phyloP scores from a whole-genome alignment of 1,140 invertebrate species.

The Trypoxylus dichotomus region DNA sequence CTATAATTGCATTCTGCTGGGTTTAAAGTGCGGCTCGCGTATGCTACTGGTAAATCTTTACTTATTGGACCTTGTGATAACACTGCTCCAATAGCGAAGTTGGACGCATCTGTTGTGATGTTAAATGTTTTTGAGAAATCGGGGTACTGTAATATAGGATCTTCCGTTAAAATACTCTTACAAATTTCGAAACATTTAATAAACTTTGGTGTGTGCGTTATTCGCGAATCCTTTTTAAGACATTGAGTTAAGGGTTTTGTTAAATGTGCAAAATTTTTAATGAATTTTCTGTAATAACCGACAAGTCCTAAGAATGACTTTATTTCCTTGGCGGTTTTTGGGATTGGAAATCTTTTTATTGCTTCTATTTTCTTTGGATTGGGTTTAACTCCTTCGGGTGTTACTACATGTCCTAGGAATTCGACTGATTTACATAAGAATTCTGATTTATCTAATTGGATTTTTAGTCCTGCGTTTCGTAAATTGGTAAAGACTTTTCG shows the following conservation, averaged over 20 bases:
- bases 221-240: slow-evolving; percentile 32
- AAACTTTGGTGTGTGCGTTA: slow-evolving; percentile 19
- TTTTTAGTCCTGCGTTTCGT: slow-evolving; percentile 31
- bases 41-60: too few relatives aligned
- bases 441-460: slow-evolving; percentile 43
- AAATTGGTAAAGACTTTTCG: slow-evolving; percentile 34
- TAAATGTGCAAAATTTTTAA: slow-evolving; percentile 39
- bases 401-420: slow-evolving; percentile 50
- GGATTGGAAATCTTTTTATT: slow-evolving; percentile 45
- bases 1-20: too few relatives aligned
- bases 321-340: slow-evolving; percentile 46
- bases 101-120: too few relatives aligned
- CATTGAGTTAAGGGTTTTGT: slow-evolving; percentile 41
- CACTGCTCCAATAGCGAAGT: too few relatives aligned
- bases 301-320: slow-evolving; percentile 46
- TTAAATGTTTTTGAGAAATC: too few relatives aligned
- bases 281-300: slow-evolving; percentile 45
- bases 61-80: too few relatives aligned
- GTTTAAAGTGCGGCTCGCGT: too few relatives aligned
- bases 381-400: slow-evolving; percentile 46
- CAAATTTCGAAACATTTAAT: not conserved
- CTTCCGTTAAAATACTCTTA: slow-evolving; percentile 31
- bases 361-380: slow-evolving; percentile 49
- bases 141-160: too few relatives aligned
- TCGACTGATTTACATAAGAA: slow-evolving; percentile 45